These are phyloP conservation scores for Lycaon pictus DNA, from an alignment of 2,113 vertebrate species.

Conservation along the genomic window DNA sequence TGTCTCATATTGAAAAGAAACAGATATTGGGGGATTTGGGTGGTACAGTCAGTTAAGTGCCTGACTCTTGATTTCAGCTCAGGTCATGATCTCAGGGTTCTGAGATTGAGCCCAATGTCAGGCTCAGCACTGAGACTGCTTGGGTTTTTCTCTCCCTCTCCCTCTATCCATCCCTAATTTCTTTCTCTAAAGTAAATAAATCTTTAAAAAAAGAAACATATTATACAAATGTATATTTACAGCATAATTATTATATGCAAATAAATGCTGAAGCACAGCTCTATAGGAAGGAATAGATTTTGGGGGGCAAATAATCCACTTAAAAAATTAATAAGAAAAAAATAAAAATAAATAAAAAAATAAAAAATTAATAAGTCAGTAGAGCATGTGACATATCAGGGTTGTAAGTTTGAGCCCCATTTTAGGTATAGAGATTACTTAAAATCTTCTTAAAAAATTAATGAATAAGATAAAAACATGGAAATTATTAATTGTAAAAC, in stretches of 20 bases:
- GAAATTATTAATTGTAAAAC: not conserved
- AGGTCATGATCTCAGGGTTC: not conserved
- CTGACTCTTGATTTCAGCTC: not conserved
- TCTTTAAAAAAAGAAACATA: not conserved
- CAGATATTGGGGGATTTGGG: not conserved
- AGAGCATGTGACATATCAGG: not conserved
- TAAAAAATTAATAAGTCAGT: not conserved
- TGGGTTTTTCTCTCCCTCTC: not conserved
- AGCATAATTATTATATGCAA: not conserved
- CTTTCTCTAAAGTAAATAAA: not conserved
- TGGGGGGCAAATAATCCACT: not conserved
- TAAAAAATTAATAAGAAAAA: not conserved
- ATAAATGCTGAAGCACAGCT: not conserved
- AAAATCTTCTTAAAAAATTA: not conserved
- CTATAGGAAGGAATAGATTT: not conserved
- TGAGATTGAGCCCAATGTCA: not conserved
- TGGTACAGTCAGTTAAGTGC: not conserved
- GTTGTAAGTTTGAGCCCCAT: not conserved
- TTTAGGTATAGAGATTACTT: not conserved
- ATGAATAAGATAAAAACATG: not conserved
- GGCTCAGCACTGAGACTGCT: not conserved
- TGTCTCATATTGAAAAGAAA: not conserved
- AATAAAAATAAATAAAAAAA: not conserved
- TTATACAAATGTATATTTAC: not conserved
- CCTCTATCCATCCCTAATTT: not conserved